Base-by-base conservation (phyloP, 2,888 invertebrate genomes). In the Polymixis flavicincta region DNA sequence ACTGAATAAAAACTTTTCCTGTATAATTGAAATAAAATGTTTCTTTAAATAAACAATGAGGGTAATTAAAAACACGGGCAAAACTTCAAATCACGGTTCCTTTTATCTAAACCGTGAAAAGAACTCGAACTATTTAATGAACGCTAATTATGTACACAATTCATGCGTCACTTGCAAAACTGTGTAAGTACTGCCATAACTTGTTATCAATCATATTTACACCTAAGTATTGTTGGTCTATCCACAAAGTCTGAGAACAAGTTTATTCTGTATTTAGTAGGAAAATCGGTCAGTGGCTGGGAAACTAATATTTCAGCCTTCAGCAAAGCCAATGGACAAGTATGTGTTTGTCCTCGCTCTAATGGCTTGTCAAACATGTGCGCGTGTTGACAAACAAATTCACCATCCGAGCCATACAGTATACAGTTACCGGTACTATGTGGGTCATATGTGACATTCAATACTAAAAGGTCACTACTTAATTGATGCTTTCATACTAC, bases 291-390 rank as follows among this genome's bases (percentile, higher is more conserved):
- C 71, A 80, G 54, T 75, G 66, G 60, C 74, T 75, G 59, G 78
- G 55, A 79, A 88, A 74, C 81, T 80, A 83, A 81, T 87, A 76
- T 82, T 85, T 84, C 84, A 86, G 84, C 64, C 70, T 80, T 82
- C 78, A 81, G 84, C 28, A 32, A 70, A 68, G 57, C 37, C 68
- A 74, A 79, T 75, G 78, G 83, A 76, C 75, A 76, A 73, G 74
- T 80, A 81, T 84, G 84, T 84, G 84, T 84, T 83, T 86, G 91
- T 88, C 90, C 92, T 90, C 91, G 93, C 90, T 93, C 93, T 94
- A 95, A 95, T 95, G 94, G 94, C 88, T 93, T 86, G 89, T 90
- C 93, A 95, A 95, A 95, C 93, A 94, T 79, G 78, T 86, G 87
- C 88, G 85, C 82, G 84, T 92, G 91, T 93, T 94, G 93, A 92